These are phyloP conservation scores for Bruchidius siliquastri DNA, from an alignment of 2,888 invertebrate genomes.

Conservation along the genomic window DNA sequence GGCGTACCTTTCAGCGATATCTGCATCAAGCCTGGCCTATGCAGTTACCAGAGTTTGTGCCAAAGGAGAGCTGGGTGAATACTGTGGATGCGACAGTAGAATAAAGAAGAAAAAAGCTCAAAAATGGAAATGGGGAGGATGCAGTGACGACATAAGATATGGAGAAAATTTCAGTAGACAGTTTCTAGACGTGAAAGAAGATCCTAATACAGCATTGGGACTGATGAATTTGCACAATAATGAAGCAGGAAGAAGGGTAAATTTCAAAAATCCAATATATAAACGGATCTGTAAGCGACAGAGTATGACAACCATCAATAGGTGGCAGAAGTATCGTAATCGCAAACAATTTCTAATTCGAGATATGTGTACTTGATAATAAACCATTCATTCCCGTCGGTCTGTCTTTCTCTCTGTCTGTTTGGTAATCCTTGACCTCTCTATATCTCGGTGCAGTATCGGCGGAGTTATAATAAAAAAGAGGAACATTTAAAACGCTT, in stretches of 20 bases:
- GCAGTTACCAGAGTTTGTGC: constrained; percentile 84
- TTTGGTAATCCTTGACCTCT: too few relatives aligned
- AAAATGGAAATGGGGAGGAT: constrained; percentile 91
- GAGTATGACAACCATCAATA: too few relatives aligned
- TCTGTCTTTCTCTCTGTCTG: too few relatives aligned
- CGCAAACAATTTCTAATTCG: too few relatives aligned
- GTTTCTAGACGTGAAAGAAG: constrained; percentile 80
- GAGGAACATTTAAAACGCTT: too few relatives aligned
- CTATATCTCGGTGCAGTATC: too few relatives aligned
- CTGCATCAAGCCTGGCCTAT: constrained; percentile 85
- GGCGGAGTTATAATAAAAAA: too few relatives aligned
- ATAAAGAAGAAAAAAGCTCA: constrained; percentile 55
- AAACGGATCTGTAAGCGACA: too few relatives aligned
- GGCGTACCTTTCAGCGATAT: constrained; percentile 84
- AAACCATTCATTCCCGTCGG: too few relatives aligned
- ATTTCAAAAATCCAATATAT: constrained; percentile 30
- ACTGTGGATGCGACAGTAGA: constrained; percentile 77
- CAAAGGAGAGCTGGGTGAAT: constrained; percentile 75
- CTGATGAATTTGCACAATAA: constrained; percentile 91
- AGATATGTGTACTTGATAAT: too few relatives aligned
- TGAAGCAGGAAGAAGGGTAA: constrained; percentile 83
- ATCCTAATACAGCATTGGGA: constrained; percentile 65
- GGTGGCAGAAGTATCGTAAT: too few relatives aligned
- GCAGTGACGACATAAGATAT: constrained; percentile 84
- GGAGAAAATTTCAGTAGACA: constrained; percentile 82